Evolutionary conservation across 2,113 vertebrate species (phyloP), one percentile per base, ranked within the genome.

Genomic region (Ancistrus triradiatus): DNA sequence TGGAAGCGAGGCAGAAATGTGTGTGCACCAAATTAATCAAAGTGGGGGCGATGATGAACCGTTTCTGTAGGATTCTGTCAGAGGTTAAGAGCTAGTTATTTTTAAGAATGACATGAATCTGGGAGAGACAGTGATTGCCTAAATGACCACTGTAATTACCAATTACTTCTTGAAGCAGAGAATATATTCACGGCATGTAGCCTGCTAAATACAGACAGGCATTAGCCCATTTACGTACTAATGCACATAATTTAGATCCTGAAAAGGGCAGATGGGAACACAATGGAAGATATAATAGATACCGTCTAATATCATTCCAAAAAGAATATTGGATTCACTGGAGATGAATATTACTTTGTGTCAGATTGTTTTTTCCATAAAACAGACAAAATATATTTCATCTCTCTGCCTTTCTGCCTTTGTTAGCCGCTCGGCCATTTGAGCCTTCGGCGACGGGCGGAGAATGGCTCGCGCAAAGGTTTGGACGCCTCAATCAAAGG

Each of bases 41-140:
- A 95, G 93, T 90, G 90, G 91, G 91, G 93, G 94, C 89, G 92
- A 94, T 98, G 96, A 99, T 98, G 95, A 98, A 97, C 93, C 93
- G 94, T 98, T 97, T 96, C 95, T 95, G 93, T 94, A 91, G 94
- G 93, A 95, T 94, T 95, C 95, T 97, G 95, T 99, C 96, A 99
- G 97, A 97, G 96, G 96, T 99, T 98, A 99, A 99, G 95, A 98
- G 96, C 96, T 95, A 95, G 95, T 99, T 99, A 99, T 99, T 99
- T 99, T 99, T 99, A 98, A 99, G 95, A 98, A 98, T 97, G 94
- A 99, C 96, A 99, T 97, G 96, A 98, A 98, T 99, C 95, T 97
- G 91, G 85, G 91, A 88, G 91, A 96, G 96, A 98, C 95, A 98
- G 93, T 95, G 95, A 99, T 99, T 98, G 96, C 93, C 94, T 99